phyloP scores from a whole-genome alignment of 1,140 invertebrate species.

The Musca domestica region DNA sequence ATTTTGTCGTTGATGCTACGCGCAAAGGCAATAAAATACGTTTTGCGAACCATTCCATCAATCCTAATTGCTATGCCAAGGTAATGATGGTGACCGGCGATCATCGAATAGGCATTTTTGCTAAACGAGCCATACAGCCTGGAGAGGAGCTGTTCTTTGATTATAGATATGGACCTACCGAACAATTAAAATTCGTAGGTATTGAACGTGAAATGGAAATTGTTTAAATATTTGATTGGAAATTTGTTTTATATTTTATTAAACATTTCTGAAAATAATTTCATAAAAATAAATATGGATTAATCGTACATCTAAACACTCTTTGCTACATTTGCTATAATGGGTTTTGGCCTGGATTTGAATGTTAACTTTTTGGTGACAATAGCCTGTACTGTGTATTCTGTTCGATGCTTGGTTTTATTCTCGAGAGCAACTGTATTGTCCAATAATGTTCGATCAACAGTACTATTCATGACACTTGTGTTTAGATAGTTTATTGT shows the following conservation, averaged over 20 bases:
- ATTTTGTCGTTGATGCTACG: slow-evolving; percentile 98
- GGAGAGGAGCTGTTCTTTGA: slow-evolving; percentile 97
- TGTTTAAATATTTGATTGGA: slow-evolving; percentile 58
- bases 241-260: slow-evolving; percentile 23
- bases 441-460: slow-evolving; percentile 44
- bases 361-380: slow-evolving; percentile 85
- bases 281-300: slow-evolving; percentile 50
- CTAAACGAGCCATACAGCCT: slow-evolving; percentile 91
- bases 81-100: slow-evolving; percentile 99
- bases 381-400: slow-evolving; percentile 74
- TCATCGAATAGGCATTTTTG: slow-evolving; percentile 99
- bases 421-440: slow-evolving; percentile 52
- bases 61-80: slow-evolving; percentile 99
- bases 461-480: slow-evolving; percentile 34
- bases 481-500: slow-evolving; percentile 29
- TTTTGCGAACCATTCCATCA: slow-evolving; percentile 99
- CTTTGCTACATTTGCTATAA: slow-evolving; percentile 70
- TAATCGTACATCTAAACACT: slow-evolving; percentile 29
- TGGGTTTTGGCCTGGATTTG: slow-evolving; percentile 86
- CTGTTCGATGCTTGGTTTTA: slow-evolving; percentile 54
- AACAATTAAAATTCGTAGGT: slow-evolving; percentile 96
- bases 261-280: background rate
- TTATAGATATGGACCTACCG: slow-evolving; percentile 96
- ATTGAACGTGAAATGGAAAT: slow-evolving; percentile 96
- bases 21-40: slow-evolving; percentile 99